These are phyloP conservation scores for Genyomyrus donnyi DNA, from an alignment of 2,113 vertebrate genomes.

Conservation along the genomic window DNA sequence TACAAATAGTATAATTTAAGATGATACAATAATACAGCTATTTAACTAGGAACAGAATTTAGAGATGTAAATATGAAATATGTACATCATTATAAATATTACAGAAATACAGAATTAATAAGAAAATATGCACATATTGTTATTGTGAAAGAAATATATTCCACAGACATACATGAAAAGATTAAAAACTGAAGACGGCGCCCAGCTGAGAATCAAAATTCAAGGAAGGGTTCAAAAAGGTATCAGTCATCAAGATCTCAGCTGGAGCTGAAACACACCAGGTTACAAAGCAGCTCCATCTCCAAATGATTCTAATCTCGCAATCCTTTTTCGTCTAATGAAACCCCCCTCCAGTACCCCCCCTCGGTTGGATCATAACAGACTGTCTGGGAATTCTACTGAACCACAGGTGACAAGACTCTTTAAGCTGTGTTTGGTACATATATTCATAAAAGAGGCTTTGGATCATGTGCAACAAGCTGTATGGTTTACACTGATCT, in stretches of 20 bases:
- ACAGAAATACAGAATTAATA: background rate
- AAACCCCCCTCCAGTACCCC: background rate
- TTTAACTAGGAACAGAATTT: background rate
- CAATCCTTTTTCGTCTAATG: background rate
- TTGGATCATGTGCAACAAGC: background rate
- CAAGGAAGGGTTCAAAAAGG: background rate
- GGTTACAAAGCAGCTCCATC: background rate
- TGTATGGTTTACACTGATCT: background rate
- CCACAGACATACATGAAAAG: background rate
- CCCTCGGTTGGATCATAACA: background rate
- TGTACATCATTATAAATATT: background rate
- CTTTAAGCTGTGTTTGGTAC: background rate
- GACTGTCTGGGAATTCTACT: background rate
- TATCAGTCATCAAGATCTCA: background rate
- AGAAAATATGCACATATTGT: background rate
- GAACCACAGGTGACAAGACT: background rate
- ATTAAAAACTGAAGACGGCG: background rate
- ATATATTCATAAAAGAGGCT: background rate
- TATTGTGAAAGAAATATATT: background rate
- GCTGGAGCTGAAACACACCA: background rate
- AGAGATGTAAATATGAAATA: background rate
- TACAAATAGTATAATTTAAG: background rate
- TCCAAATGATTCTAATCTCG: background rate
- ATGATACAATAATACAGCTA: background rate
- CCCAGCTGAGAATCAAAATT: conserved; percentile 4